Base-by-base conservation (phyloP, 2,797 vertebrate genomes). In the Tiaroga cobitis region DNA sequence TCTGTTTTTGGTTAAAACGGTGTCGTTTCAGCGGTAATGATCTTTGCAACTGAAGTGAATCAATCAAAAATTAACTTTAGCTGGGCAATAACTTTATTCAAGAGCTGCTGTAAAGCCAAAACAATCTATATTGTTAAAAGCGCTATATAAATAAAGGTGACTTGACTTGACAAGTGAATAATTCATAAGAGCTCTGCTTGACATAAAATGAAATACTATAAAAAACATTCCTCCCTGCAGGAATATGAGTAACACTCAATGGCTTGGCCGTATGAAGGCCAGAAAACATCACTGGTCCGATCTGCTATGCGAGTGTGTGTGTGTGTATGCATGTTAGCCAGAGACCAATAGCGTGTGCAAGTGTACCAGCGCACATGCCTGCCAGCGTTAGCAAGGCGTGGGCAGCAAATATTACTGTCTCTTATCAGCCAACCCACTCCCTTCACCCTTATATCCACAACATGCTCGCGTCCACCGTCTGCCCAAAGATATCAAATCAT, bases 361-460 rank as follows among this genome's bases (percentile, higher is more conserved):
- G 87, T 67, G 24, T 69, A 51, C 81, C 67, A 78, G 78, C 56
- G 56, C 86, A 86, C 73, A 54, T 88, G 89, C 80, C 75, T 86
- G 85, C 75, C 76, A 86, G 73, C 34, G 75, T 37, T 59, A 87
- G 83, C 84, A 41, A 76, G 39, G 81, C 82, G 86, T 85, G 80
- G 80, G 85, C 82, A 81, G 83, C 72, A 67, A 83, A 90, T 87
- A 88, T 82, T 78, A 87, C 73, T 46, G 63, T 84, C 79, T 86
- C 67, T 85, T 70, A 88, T 89, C 82, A 85, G 70, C 75, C 90
- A 87, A 69, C 43, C 83, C 77, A 85, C 77, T 85, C 68, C 49
- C 32, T 83, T 73, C 46, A 81, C 43, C 79, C 73, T 24, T 69
- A 46, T 73, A 49, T 49, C 69, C 72, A 86, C 29, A 80, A 69